Evolutionary conservation across 2,888 invertebrate species (phyloP).

Genomic region (Volucella inflata): DNA sequence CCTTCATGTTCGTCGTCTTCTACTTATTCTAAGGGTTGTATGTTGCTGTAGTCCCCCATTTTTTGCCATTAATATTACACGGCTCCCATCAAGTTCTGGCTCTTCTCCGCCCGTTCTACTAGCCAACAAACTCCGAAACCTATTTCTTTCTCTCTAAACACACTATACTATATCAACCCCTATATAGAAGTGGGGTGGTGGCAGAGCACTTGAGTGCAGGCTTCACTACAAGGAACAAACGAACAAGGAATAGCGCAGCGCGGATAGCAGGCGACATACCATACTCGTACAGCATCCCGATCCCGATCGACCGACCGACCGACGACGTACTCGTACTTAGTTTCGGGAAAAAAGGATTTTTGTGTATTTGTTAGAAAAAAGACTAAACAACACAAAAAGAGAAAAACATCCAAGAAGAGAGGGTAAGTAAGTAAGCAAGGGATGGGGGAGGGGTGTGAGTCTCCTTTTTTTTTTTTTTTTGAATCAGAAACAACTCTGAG

Average conservation of each 20-base stretch:
- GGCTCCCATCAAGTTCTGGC: conserved; percentile 79
- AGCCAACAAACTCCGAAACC: conserved; percentile 65
- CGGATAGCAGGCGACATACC: conserved; percentile 25
- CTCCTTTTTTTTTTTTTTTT: conserved; percentile 24
- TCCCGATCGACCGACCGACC: too few relatives aligned
- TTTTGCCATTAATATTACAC: conserved; percentile 81
- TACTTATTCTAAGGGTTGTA: conserved; percentile 61
- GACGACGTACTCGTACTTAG: conserved; percentile 67
- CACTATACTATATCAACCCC: conserved; percentile 64
- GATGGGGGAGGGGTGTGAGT: too few relatives aligned
- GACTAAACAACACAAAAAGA: conserved; percentile 67
- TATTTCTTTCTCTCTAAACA: conserved; percentile 75
- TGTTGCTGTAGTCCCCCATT: conserved; percentile 78
- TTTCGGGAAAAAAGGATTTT: conserved; percentile 78
- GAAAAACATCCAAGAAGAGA: conserved; percentile 43
- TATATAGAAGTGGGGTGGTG: conserved; percentile 71
- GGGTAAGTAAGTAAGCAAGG: conserved; percentile 31
- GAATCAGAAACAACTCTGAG: conserved; percentile 9
- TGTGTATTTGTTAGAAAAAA: conserved; percentile 78
- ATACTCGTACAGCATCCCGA: conserved; percentile 62
- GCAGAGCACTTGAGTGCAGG: conserved; percentile 48
- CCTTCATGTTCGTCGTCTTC: conserved; percentile 13
- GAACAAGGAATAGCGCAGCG: not conserved
- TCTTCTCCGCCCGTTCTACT: conserved; percentile 19
- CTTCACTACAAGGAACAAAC: conserved; percentile 5